A percentile compares a stretch with the other conserved stretches of the same genome.
phyloP scores from a whole-genome alignment of 1,140 invertebrate species.

The Diuraphis noxia region DNA sequence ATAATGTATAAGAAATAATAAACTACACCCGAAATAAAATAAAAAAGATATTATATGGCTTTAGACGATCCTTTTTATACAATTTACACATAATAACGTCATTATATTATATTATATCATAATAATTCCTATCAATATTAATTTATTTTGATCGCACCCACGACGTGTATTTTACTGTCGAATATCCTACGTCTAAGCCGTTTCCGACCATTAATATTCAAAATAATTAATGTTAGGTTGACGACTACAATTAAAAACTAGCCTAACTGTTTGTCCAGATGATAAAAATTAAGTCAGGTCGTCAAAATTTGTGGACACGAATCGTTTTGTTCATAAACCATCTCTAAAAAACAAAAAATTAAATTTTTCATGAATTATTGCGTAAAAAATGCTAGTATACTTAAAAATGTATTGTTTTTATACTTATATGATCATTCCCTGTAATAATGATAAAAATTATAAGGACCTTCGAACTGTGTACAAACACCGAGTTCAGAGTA shows the following conservation, averaged over 20 bases:
- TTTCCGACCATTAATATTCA: no score
- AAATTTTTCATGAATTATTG: background rate
- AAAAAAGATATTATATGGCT: background rate
- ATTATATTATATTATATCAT: background rate
- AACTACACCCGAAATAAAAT: background rate
- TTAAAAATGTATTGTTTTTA: no score
- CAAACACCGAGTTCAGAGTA: background rate
- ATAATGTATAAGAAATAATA: background rate
- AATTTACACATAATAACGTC: background rate
- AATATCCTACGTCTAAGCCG: background rate
- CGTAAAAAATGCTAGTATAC: background rate
- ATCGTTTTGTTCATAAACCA: no score
- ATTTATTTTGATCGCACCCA: background rate
- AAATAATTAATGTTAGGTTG: background rate
- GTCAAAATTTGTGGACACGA: background rate
- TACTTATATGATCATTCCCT: background rate
- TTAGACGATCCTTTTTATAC: background rate
- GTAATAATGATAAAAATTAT: background rate
- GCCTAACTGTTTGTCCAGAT: background rate
- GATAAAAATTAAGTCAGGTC: background rate
- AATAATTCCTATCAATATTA: background rate
- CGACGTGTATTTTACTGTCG: no score
- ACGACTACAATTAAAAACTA: background rate
- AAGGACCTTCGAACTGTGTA: background rate
- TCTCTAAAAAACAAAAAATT: background rate